Base-by-base conservation (phyloP, 92 coral and sea anemone species). In the Hydrozoanthus gracilis region DNA sequence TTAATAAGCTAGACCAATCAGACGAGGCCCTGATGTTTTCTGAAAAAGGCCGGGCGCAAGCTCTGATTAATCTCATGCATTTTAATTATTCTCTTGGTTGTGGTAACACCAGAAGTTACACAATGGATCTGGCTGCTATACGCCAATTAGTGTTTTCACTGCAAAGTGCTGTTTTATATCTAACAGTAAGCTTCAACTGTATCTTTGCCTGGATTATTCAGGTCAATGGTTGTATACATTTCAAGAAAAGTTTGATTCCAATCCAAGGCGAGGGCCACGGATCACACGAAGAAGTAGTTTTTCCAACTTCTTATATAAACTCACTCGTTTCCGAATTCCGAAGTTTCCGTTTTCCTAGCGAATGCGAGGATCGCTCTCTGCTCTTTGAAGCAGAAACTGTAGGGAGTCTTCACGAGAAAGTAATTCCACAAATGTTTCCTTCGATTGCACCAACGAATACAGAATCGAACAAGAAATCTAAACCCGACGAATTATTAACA, bases 331-430 rank as follows among this genome's bases (percentile, higher is more conserved):
- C 72, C 72, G 11, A 18, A 67, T 67, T 67, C 27, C 72, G 72
- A 8, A 67, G 72, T 18, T 17, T 46, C 8, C 18, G 8, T 15
- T 18, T 67, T 67, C 45, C 72, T 27, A 67, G 3, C 17, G 72
- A 67, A 65, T 65, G 71, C 17, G 71, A 65, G 17, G 71, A 65
- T 65, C 72, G 72, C 27, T 67, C 72, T 7, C 72, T 67, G 72
- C 44, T 10, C n/a, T 58, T 58, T 11, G 65, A 58, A 27, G 39
- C 39, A 27, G 39, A 27, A 27, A 27, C 0, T 27, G 39, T 27
- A 27, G 39, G 39, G 39, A 27, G 39, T 14, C 65, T 14, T 58
- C 65, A 67, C 72, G 72, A 67, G 7, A 67, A 67, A 6, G 5
- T 16, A 10, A n/a, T 16, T 67, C 45, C 44, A 35, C 27, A 67